Percentiles rank a stretch among this genome's conserved stretches.
Evolutionary conservation across 2,113 vertebrate genomes (phyloP).

Genomic region (Turnix velox): DNA sequence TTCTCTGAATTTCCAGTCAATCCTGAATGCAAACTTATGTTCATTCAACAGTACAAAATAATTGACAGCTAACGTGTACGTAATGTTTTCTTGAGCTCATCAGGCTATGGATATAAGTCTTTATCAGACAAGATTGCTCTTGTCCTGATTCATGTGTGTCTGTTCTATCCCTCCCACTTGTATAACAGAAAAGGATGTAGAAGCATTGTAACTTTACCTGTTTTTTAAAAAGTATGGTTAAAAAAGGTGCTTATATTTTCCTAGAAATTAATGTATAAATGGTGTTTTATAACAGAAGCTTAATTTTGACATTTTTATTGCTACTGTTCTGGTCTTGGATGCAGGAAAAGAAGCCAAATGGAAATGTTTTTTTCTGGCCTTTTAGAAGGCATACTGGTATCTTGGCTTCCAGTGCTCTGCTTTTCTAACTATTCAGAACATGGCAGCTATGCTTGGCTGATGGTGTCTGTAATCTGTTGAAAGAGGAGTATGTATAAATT

Average conservation of each 20-base stretch:
- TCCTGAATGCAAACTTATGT: neutral
- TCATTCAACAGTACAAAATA: neutral
- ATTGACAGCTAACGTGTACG: neutral
- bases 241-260: neutral
- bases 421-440: neutral
- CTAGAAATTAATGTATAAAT: neutral
- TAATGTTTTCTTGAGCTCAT: neutral
- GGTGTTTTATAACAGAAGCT: neutral
- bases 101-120: neutral
- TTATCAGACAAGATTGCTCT: neutral
- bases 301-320: neutral
- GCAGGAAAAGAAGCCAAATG: neutral
- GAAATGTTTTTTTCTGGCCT: neutral
- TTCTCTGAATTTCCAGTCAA: neutral
- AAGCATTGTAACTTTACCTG: neutral
- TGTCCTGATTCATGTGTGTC: neutral
- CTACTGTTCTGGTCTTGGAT: neutral
- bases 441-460: neutral
- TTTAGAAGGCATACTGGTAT: neutral
- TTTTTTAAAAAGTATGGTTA: neutral
- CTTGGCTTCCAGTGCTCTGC: neutral
- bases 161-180: neutral
- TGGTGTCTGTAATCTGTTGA: neutral
- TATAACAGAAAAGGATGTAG: neutral
- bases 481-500: neutral